Conservation (phyloP, 2,888 invertebrate genomes). For the Spatulosminthurus flaviceps region DNA sequence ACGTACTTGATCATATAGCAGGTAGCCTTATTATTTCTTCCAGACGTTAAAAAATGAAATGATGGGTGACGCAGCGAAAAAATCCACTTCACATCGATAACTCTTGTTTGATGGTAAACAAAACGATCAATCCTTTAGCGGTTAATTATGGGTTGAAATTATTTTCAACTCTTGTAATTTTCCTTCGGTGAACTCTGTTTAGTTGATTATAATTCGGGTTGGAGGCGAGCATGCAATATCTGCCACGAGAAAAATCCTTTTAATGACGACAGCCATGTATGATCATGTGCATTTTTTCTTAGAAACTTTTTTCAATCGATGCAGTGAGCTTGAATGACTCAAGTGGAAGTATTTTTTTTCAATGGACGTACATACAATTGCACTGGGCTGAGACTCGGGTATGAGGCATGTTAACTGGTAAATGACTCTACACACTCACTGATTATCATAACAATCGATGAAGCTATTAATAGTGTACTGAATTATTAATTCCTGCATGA, state of each 20-base stretch:
- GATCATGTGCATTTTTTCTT: neutral
- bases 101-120: constrained; percentile 4
- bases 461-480: too few species aligned
- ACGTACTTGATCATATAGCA: too few species aligned
- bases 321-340: neutral
- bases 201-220: neutral
- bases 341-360: too few species aligned
- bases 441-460: too few species aligned
- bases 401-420: too few species aligned
- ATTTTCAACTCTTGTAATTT: constrained; percentile 20
- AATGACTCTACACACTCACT: too few species aligned
- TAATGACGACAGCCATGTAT: constrained; percentile 8
- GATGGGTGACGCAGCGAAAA: constrained; percentile 27
- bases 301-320: neutral
- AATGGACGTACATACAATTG: too few species aligned
- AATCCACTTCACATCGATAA: constrained; percentile 21
- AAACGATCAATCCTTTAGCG: constrained; percentile 30
- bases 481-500: too few species aligned
- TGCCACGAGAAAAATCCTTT: constrained; percentile 1
- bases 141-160: constrained; percentile 27
- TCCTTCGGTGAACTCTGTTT: constrained; percentile 20
- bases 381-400: too few species aligned
- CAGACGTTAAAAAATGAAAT: neutral
- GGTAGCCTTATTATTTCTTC: neutral
- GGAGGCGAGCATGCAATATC: constrained; percentile 21